phyloP scores from a whole-genome alignment of 2,113 vertebrate species.

The Typhlomys cinereus region DNA sequence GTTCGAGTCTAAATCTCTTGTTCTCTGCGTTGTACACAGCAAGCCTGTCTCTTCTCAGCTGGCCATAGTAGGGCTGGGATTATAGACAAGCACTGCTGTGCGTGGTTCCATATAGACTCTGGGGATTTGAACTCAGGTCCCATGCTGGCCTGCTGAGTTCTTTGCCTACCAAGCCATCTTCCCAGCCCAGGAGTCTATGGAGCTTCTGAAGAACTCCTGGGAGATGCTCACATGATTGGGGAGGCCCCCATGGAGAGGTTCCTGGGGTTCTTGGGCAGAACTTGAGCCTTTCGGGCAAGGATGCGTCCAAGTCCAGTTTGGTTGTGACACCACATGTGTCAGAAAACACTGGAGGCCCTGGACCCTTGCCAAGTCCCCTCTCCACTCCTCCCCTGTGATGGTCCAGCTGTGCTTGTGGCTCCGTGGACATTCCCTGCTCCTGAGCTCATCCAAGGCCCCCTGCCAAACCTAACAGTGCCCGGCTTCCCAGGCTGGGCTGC shows the following conservation, averaged over 20 bases:
- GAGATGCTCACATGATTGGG: neutral
- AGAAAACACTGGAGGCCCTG: constrained; percentile 25
- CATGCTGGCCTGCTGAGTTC: neutral
- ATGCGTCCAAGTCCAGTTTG: neutral
- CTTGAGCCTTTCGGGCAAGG: neutral
- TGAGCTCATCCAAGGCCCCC: neutral
- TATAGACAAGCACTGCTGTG: neutral
- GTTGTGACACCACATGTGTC: neutral
- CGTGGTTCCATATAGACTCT: neutral
- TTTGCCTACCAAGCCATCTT: neutral
- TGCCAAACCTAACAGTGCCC: constrained; percentile 24
- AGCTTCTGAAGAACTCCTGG: neutral
- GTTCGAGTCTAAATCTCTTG: neutral
- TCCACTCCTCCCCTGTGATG: neutral
- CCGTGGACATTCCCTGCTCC: neutral
- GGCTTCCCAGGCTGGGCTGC: constrained; percentile 21
- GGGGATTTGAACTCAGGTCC: neutral
- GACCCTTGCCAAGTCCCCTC: neutral
- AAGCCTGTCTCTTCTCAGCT: no score
- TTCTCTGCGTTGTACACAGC: neutral
- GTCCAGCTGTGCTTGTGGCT: neutral
- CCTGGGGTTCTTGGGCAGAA: neutral
- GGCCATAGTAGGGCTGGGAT: no score
- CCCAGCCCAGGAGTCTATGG: neutral
- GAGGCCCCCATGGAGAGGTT: neutral